Percentiles rank a stretch among this genome's conserved stretches.
phyloP scores from a whole-genome alignment of 1,140 invertebrate genomes.

The Drosophila tani region DNA sequence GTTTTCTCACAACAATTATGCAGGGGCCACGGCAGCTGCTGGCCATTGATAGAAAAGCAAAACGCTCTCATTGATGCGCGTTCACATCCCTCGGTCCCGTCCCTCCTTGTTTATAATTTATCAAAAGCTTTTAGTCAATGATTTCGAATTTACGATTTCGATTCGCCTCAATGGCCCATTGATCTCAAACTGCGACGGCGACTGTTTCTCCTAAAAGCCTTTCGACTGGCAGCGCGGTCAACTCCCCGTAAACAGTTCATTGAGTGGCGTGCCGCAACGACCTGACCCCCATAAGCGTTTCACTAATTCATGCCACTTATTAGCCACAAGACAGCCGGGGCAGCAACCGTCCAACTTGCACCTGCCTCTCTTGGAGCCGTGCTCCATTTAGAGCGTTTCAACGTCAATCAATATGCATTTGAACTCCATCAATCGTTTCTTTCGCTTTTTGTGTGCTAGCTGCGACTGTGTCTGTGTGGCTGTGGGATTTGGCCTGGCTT shows the following conservation, averaged over 20 bases:
- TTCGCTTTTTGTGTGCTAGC: slow-evolving; percentile 40
- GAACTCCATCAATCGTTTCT: slow-evolving; percentile 71
- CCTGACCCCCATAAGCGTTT: slow-evolving; percentile 76
- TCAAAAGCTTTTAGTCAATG: slow-evolving; percentile 83
- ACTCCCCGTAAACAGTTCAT: slow-evolving; percentile 66
- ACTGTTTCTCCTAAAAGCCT: slow-evolving; percentile 65
- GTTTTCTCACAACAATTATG: slow-evolving; percentile 79
- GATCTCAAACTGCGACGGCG: slow-evolving; percentile 50
- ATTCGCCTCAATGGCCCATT: slow-evolving; percentile 74
- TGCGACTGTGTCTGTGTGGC: slow-evolving; percentile 10
- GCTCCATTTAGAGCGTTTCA: slow-evolving; percentile 79
- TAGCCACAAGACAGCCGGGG: slow-evolving; percentile 59
- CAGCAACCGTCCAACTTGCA: slow-evolving; percentile 58
- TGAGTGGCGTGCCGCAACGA: slow-evolving; percentile 68
- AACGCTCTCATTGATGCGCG: slow-evolving; percentile 57
- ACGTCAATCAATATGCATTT: slow-evolving; percentile 83
- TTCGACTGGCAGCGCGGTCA: slow-evolving; percentile 35
- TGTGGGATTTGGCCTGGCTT: slow-evolving; percentile 47
- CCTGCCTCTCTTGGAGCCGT: slow-evolving; percentile 67
- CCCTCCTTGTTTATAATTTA: slow-evolving; percentile 65
- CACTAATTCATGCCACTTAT: slow-evolving; percentile 82
- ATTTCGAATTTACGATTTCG: slow-evolving; percentile 80
- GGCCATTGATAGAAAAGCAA: slow-evolving; percentile 69
- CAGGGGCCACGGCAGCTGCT: slow-evolving; percentile 11
- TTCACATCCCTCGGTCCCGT: slow-evolving; percentile 26